A percentile compares a stretch with the other conserved stretches of the same genome.
These are phyloP conservation scores for Psilopsiagon aurifrons DNA, from an alignment of 2,113 vertebrate species.

Conservation along the genomic window DNA sequence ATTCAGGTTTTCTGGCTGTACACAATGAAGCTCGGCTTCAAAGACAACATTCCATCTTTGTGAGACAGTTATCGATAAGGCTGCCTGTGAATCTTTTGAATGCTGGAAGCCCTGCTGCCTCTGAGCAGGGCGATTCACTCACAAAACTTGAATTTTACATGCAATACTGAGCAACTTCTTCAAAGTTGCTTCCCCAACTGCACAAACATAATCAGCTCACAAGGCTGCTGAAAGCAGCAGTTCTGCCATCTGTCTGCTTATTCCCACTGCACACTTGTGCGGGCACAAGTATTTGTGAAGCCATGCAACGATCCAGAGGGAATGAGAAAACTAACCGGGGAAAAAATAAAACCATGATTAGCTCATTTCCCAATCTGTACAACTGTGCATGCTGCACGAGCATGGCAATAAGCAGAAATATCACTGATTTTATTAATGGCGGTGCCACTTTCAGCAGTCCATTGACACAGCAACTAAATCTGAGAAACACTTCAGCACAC, in stretches of 20 bases:
- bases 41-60: neutral
- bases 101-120: neutral
- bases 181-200: slow-evolving; percentile 40
- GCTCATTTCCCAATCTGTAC: neutral
- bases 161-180: slow-evolving; percentile 22
- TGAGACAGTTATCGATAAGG: neutral
- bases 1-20: neutral
- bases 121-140: neutral
- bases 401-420: neutral
- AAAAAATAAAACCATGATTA: neutral
- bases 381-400: neutral
- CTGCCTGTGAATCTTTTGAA: neutral
- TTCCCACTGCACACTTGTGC: slow-evolving; percentile 51
- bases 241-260: slow-evolving; percentile 68
- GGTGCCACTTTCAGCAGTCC: neutral
- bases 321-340: neutral
- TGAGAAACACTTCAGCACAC: neutral
- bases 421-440: neutral
- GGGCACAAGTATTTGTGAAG: slow-evolving; percentile 45
- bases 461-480: neutral
- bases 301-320: neutral
- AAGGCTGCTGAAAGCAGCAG: slow-evolving; percentile 65
- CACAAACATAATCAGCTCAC: slow-evolving; percentile 60
- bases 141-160: neutral
- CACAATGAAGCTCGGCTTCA: neutral